These are phyloP conservation scores for Aphidius ervi DNA, from an alignment of 1,140 invertebrate genomes.

Conservation along the genomic window DNA sequence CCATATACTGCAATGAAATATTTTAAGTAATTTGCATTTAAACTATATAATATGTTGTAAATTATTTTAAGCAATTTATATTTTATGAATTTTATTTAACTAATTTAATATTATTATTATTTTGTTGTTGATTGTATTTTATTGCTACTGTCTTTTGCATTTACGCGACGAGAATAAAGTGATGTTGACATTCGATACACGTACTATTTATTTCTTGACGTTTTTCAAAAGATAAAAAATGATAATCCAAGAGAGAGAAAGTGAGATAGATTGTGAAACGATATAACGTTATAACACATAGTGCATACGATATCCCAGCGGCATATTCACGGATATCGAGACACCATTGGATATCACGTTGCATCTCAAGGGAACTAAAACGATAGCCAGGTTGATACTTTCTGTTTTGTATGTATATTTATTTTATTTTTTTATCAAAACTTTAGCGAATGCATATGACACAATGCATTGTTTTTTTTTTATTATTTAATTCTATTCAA, in stretches of 20 bases:
- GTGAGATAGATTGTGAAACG: slow-evolving; percentile 6
- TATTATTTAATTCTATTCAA: too few species aligned
- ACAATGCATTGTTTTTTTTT: too few species aligned
- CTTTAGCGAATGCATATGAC: neutral
- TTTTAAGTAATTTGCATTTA: too few species aligned
- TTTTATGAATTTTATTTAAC: too few species aligned
- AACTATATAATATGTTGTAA: too few species aligned
- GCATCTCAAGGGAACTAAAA: slow-evolving; percentile 15
- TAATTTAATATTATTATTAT: too few species aligned
- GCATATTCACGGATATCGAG: slow-evolving; percentile 21
- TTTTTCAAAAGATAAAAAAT: slow-evolving; percentile 2
- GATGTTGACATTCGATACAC: slow-evolving; percentile 22
- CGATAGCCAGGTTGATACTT: slow-evolving; percentile 12
- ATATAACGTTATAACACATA: slow-evolving; percentile 9
- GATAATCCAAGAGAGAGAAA: too few species aligned
- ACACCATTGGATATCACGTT: slow-evolving; percentile 16
- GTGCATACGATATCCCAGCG: slow-evolving; percentile 27
- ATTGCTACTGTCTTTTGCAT: too few species aligned
- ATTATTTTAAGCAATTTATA: too few species aligned
- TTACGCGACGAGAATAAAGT: too few species aligned
- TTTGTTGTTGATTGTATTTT: too few species aligned
- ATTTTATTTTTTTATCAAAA: neutral
- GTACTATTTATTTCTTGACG: slow-evolving; percentile 24
- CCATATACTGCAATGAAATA: too few species aligned
- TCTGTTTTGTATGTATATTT: neutral